Conservation (phyloP, 1,140 invertebrate genomes). For the Neelides sp. region DNA sequence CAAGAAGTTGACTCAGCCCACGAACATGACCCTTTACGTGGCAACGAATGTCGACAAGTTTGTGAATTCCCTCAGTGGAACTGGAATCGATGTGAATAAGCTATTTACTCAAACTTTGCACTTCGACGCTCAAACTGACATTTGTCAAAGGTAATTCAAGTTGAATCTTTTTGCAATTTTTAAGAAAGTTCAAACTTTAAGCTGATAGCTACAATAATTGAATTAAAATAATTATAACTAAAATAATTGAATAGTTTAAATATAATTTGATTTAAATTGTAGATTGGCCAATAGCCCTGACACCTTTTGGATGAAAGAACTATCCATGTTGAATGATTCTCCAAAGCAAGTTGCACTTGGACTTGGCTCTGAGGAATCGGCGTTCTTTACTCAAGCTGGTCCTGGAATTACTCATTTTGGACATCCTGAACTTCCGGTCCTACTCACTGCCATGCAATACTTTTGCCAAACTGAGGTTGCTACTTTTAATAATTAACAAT, state of each 20-base stretch:
- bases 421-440: slow-evolving; percentile 53
- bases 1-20: slow-evolving; percentile 43
- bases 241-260: too few species aligned
- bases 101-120: too few species aligned
- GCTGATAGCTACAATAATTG: too few species aligned
- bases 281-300: slow-evolving; percentile 43
- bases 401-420: slow-evolving; percentile 49
- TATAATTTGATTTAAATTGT: slow-evolving; percentile 15
- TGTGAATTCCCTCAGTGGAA: too few species aligned
- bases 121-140: too few species aligned
- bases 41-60: slow-evolving; percentile 55
- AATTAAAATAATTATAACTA: too few species aligned
- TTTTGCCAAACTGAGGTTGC: slow-evolving; percentile 67
- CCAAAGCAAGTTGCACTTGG: slow-evolving; percentile 48
- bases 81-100: too few species aligned
- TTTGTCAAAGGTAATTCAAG: too few species aligned
- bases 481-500: background rate
- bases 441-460: slow-evolving; percentile 70
- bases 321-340: slow-evolving; percentile 30
- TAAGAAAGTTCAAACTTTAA: too few species aligned
- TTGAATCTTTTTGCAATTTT: too few species aligned
- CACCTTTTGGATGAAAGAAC: slow-evolving; percentile 35
- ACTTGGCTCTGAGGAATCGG: slow-evolving; percentile 69
- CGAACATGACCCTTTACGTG: slow-evolving; percentile 54
- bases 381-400: slow-evolving; percentile 54